A percentile compares a stretch with the other conserved stretches of the same genome.
Evolutionary conservation across 1,140 invertebrate genomes (phyloP).

Genomic region (Drosophila nebulosa): DNA sequence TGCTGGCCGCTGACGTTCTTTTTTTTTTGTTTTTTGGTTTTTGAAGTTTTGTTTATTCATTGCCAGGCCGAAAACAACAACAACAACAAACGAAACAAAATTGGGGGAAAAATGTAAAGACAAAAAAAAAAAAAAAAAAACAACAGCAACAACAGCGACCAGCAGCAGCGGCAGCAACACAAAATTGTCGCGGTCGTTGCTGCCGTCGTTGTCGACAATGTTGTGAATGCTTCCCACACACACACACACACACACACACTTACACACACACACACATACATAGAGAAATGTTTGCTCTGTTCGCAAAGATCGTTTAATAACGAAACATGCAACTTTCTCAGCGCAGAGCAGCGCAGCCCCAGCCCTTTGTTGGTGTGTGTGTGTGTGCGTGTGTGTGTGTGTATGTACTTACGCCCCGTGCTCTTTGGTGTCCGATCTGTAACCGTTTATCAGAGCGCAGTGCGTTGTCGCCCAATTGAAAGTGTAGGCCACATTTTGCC

Average conservation of each 20-base stretch:
- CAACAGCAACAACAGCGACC: too few relatives aligned
- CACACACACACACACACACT: background rate
- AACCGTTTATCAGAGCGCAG: slow-evolving; percentile 12
- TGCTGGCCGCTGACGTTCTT: slow-evolving; percentile 1
- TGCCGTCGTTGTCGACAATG: slow-evolving; percentile 9
- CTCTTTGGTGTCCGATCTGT: slow-evolving; percentile 17
- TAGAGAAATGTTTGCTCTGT: slow-evolving; percentile 25
- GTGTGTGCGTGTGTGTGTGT: slow-evolving; percentile 1
- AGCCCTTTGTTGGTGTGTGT: slow-evolving; percentile 11
- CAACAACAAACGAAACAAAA: background rate
- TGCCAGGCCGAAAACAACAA: slow-evolving; percentile 16
- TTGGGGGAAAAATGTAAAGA: slow-evolving; percentile 21
- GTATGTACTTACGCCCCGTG: slow-evolving; percentile 1
- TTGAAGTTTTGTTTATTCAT: slow-evolving; percentile 46
- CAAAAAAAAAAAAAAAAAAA: slow-evolving; percentile 14
- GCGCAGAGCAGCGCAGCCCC: background rate
- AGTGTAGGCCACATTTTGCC: slow-evolving; percentile 39
- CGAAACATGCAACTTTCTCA: slow-evolving; percentile 8
- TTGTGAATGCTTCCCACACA: slow-evolving; percentile 25
- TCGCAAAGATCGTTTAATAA: slow-evolving; percentile 11
- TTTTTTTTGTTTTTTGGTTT: slow-evolving; percentile 14
- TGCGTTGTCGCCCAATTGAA: slow-evolving; percentile 17
- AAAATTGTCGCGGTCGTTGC: slow-evolving; percentile 2
- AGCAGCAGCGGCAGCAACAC: too few relatives aligned
- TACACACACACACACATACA: slow-evolving; percentile 1